Percentiles rank a stretch among this genome's conserved stretches.
Evolutionary conservation across 2,888 invertebrate species (phyloP).

Genomic region (Apamea anceps): DNA sequence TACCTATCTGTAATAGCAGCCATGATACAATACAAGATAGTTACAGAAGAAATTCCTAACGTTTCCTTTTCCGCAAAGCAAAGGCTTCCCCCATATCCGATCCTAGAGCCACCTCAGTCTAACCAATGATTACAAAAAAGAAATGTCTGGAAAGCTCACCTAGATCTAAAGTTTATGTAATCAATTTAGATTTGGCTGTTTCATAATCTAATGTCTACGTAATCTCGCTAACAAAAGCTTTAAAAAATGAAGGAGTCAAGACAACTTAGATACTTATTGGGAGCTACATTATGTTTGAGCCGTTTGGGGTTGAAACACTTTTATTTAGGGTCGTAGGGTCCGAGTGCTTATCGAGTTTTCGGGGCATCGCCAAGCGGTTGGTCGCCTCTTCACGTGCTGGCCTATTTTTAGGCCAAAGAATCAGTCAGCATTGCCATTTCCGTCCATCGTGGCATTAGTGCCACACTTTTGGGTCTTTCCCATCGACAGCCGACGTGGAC

Average conservation of each 20-base stretch:
- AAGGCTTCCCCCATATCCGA: background rate
- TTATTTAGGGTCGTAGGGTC: background rate
- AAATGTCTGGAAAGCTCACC: background rate
- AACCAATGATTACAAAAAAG: background rate
- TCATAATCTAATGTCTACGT: background rate
- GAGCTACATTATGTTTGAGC: background rate
- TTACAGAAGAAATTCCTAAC: too few species aligned
- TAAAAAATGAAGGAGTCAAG: background rate
- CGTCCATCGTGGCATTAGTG: too few species aligned
- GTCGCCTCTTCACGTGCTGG: background rate
- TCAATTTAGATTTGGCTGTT: slow-evolving; percentile 15
- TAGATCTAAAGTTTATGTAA: slow-evolving; percentile 11
- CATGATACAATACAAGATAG: too few species aligned
- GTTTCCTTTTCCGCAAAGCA: background rate
- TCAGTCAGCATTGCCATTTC: background rate
- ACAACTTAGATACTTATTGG: background rate
- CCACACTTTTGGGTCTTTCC: too few species aligned
- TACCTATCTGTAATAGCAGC: background rate
- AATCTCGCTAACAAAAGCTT: background rate
- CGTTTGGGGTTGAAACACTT: background rate
- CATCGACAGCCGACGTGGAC: too few species aligned
- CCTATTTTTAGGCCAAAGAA: background rate
- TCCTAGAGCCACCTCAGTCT: background rate
- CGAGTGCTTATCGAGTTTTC: background rate
- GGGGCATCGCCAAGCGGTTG: background rate